phyloP scores from a whole-genome alignment of 2,113 vertebrate genomes.

The Girardinichthys multiradiatus region DNA sequence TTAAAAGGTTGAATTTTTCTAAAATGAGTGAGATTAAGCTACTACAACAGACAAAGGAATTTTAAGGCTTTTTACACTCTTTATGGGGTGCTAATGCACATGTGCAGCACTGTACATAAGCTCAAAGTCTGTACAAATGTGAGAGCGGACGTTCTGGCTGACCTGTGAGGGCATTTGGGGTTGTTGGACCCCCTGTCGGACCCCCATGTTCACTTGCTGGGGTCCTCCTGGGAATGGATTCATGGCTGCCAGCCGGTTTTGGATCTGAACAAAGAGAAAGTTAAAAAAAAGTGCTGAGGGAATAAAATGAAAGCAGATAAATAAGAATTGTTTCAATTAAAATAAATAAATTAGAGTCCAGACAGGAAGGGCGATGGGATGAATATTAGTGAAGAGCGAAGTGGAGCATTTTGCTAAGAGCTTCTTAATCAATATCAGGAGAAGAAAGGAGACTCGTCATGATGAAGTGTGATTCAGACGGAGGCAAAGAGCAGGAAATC shows the following conservation, averaged over 20 bases:
- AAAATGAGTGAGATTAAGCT: too few species aligned
- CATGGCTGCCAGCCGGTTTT: slow-evolving; percentile 88
- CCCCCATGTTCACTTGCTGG: slow-evolving; percentile 82
- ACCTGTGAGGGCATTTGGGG: slow-evolving; percentile 89
- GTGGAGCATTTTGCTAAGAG: background rate
- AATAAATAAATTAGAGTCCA: background rate
- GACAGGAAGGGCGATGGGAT: background rate
- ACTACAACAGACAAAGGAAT: too few species aligned
- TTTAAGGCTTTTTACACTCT: too few species aligned
- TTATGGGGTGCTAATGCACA: too few species aligned
- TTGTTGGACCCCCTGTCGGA: slow-evolving; percentile 85
- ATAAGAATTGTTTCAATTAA: background rate
- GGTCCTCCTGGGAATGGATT: slow-evolving; percentile 85
- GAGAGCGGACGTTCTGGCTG: slow-evolving; percentile 21
- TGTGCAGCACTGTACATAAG: too few species aligned
- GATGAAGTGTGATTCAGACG: background rate
- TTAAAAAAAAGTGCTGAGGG: background rate
- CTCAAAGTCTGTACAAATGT: too few species aligned
- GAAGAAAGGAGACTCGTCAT: background rate
- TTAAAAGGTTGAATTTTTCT: too few species aligned
- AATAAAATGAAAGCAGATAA: background rate
- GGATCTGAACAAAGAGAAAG: slow-evolving; percentile 72
- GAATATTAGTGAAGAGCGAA: background rate
- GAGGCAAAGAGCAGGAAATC: slow-evolving; percentile 6
- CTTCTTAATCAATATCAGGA: slow-evolving; percentile 6